These are phyloP conservation scores for Drosophila santomea DNA, from an alignment of 1,140 invertebrate genomes.

Conservation along the genomic window DNA sequence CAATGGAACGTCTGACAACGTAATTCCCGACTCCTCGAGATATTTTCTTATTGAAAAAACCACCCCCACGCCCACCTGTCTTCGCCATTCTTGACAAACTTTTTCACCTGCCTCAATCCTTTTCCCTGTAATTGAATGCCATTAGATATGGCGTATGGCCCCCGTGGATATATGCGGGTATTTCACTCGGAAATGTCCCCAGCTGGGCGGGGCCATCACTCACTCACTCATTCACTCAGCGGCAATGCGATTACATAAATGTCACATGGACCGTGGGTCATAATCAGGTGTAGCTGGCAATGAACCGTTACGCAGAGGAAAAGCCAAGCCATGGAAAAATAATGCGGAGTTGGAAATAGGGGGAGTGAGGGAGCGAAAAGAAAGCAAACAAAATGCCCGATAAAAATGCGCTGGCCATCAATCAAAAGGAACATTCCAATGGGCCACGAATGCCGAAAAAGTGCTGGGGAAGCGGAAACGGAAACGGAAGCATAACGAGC, in stretches of 20 bases:
- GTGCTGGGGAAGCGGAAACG: slow-evolving; percentile 47
- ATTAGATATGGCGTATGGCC: slow-evolving; percentile 15
- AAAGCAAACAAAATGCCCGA: slow-evolving; percentile 34
- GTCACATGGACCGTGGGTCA: slow-evolving; percentile 59
- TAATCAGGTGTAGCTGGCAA: slow-evolving; percentile 59
- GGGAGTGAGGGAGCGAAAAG: not conserved
- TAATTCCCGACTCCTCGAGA: not conserved
- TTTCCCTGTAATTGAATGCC: slow-evolving; percentile 28
- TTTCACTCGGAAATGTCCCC: not conserved
- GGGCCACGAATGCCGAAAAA: slow-evolving; percentile 32
- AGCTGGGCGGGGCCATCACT: slow-evolving; percentile 24
- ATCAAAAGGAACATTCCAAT: slow-evolving; percentile 64
- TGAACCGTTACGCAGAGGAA: slow-evolving; percentile 43
- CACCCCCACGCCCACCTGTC: not conserved
- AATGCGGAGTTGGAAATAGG: slow-evolving; percentile 2
- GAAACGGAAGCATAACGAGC: slow-evolving; percentile 56
- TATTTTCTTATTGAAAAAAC: not conserved
- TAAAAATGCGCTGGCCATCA: slow-evolving; percentile 70
- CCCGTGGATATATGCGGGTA: not conserved
- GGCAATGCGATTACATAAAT: slow-evolving; percentile 70
- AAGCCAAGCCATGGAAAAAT: slow-evolving; percentile 1
- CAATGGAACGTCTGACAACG: not conserved
- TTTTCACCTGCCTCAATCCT: slow-evolving; percentile 25
- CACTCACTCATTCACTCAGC: slow-evolving; percentile 24
- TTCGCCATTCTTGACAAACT: not conserved